Base-by-base conservation (phyloP, 2,797 vertebrate genomes). In the Ptychobarbus kaznakovi region DNA sequence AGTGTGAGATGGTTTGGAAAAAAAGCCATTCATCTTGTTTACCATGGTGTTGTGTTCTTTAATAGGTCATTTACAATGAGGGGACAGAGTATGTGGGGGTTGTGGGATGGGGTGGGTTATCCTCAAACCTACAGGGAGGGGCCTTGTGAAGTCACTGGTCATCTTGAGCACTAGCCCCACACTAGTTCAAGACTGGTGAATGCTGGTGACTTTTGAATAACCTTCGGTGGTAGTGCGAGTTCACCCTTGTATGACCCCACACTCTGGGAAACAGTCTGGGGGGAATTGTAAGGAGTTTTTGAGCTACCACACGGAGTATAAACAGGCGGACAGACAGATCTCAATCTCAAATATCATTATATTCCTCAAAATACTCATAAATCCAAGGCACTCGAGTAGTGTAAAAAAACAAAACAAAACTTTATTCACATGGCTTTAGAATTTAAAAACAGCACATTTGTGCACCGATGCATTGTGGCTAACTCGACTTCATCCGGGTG, bases 181-280 rank as follows among this genome's bases (percentile, higher is more conserved):
- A 93, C 91, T 90, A 86, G 92, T 91, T 93, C 91, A 93, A 89
- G 89, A 89, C 92, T 91, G 92, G 61, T 94, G 94, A 95, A 95
- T 92, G 92, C 89, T 91, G 89, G 92, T 95, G 94, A 96, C 95
- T 96, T 92, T 93, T 95, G 92, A 91, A 94, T 96, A 96, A 96
- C 96, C 95, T 94, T 92, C 93, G 44, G 93, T 94, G 93, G 94
- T 92, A 94, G 92, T 89, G 89, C 91, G 93, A 94, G 93, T 94
- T 90, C 94, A 96, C 96, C 96, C 94, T 92, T 94, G 40, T 87
- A 88, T 96, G 96, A 96, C 96, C 96, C 94, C 92, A 88, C 90
- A 90, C 92, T 93, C 91, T 82, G 92, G 90, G 87, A 89, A 92
- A 92, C 91, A 92, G 91, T 92, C 91, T 91, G 90, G 93, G 94